Evolutionary conservation across 2,113 vertebrate genomes (phyloP).

Genomic region (Rhinichthys klamathensis): DNA sequence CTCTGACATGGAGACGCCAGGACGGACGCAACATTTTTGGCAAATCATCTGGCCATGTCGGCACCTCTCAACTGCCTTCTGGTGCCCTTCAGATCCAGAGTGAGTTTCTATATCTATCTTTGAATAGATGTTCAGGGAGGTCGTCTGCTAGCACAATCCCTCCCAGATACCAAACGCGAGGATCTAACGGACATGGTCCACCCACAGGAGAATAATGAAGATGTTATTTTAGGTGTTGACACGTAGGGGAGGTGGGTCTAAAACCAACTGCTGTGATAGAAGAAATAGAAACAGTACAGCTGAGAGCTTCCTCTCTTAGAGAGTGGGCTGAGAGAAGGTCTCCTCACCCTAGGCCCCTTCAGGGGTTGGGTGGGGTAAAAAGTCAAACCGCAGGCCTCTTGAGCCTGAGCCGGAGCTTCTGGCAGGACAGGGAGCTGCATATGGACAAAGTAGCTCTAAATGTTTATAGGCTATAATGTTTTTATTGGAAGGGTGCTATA

Average conservation of each 20-base stretch:
- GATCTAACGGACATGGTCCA: background rate
- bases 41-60: slow-evolving; percentile 38
- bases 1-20: slow-evolving; percentile 78
- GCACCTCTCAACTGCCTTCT: slow-evolving; percentile 65
- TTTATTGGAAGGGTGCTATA: slow-evolving; percentile 42
- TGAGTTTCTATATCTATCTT: slow-evolving; percentile 72
- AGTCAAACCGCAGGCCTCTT: slow-evolving; percentile 39
- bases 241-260: background rate
- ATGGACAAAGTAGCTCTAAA: slow-evolving; percentile 52
- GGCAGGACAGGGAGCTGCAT: slow-evolving; percentile 32
- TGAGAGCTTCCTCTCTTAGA: slow-evolving; percentile 21
- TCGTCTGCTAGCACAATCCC: background rate
- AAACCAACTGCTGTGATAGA: slow-evolving; percentile 11
- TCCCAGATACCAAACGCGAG: background rate
- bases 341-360: background rate
- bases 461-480: slow-evolving; percentile 57
- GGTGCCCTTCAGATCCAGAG: slow-evolving; percentile 83
- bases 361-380: slow-evolving; percentile 20
- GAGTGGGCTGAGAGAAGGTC: background rate
- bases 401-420: slow-evolving; percentile 45
- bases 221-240: slow-evolving; percentile 32
- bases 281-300: background rate
- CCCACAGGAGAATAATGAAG: background rate
- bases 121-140: slow-evolving; percentile 20
- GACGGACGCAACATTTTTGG: slow-evolving; percentile 70